Conservation (phyloP, 2,113 vertebrate species). For the Dromaius novaehollandiae region DNA sequence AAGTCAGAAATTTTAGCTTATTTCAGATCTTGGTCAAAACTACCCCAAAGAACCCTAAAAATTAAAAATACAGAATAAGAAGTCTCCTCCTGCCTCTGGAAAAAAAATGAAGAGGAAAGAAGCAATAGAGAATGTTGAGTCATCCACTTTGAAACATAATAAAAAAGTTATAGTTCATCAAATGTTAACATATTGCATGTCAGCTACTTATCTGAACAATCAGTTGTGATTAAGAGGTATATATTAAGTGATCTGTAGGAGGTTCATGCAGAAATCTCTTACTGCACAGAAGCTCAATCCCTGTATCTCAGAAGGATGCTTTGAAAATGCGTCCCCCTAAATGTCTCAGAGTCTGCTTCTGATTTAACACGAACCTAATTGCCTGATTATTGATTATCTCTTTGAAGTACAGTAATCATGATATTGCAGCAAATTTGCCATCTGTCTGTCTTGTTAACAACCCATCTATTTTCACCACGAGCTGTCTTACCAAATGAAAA, state of each 20-base stretch:
- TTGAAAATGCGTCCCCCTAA: not conserved
- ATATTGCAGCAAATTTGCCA: slow-evolving; percentile 25
- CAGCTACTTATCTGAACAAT: not conserved
- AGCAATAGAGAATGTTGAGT: not conserved
- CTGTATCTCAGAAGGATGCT: not conserved
- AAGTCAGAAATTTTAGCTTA: not conserved
- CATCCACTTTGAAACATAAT: not conserved
- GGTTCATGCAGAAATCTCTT: not conserved
- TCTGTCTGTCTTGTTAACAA: slow-evolving; percentile 37
- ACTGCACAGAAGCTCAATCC: not conserved
- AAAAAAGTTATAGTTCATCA: not conserved
- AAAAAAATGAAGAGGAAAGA: not conserved
- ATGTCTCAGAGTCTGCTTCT: not conserved
- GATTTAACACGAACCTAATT: slow-evolving; percentile 16
- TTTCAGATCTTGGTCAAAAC: not conserved
- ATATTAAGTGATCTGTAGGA: not conserved
- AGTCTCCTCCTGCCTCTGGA: too few species aligned
- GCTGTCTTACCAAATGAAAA: slow-evolving; percentile 34
- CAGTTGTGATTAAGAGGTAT: not conserved
- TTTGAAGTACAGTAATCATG: slow-evolving; percentile 33
- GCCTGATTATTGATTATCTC: slow-evolving; percentile 59
- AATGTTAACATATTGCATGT: not conserved
- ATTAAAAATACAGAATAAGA: not conserved
- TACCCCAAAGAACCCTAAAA: not conserved
- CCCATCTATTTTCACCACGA: slow-evolving; percentile 32